These are phyloP conservation scores for Vandiemenella viatica DNA, from an alignment of 2,888 invertebrate genomes.

Conservation along the genomic window DNA sequence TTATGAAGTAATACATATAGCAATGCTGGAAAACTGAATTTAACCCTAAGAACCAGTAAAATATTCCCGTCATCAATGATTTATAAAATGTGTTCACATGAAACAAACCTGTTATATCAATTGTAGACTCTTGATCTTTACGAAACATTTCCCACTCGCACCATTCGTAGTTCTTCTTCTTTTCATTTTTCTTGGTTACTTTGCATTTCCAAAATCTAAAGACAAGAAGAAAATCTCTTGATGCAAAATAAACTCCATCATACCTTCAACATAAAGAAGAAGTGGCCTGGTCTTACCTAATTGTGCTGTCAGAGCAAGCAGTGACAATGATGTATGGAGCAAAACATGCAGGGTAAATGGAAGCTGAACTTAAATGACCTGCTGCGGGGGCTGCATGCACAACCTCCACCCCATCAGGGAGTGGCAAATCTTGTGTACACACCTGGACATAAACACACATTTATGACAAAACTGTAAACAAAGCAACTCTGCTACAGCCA, in stretches of 20 bases:
- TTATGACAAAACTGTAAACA: too few relatives aligned
- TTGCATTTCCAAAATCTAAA: conserved; percentile 72
- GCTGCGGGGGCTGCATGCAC: conserved; percentile 90
- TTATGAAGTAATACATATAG: too few relatives aligned
- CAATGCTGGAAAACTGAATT: too few relatives aligned
- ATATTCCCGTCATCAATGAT: too few relatives aligned
- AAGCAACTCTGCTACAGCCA: too few relatives aligned
- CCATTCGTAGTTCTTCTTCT: conserved; percentile 49
- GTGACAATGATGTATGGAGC: conserved; percentile 93
- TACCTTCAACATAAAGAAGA: background rate
- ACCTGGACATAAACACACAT: conserved; percentile 32
- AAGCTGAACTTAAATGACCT: conserved; percentile 92
- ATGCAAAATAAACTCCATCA: background rate
- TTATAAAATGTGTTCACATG: too few relatives aligned
- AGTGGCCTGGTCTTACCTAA: too few relatives aligned
- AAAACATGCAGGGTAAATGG: conserved; percentile 96
- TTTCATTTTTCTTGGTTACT: conserved; percentile 37
- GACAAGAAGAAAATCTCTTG: conserved; percentile 1
- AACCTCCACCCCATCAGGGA: conserved; percentile 83
- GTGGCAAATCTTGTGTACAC: conserved; percentile 71
- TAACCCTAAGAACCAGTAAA: too few relatives aligned
- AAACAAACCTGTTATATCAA: conserved; percentile 60
- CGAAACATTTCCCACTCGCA: conserved; percentile 81
- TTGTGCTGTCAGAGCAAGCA: conserved; percentile 85
- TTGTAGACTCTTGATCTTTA: conserved; percentile 45